Evolutionary conservation across 2,797 vertebrate species (phyloP), one percentile per base, ranked within the genome.

Genomic region (Rhinella marina): DNA sequence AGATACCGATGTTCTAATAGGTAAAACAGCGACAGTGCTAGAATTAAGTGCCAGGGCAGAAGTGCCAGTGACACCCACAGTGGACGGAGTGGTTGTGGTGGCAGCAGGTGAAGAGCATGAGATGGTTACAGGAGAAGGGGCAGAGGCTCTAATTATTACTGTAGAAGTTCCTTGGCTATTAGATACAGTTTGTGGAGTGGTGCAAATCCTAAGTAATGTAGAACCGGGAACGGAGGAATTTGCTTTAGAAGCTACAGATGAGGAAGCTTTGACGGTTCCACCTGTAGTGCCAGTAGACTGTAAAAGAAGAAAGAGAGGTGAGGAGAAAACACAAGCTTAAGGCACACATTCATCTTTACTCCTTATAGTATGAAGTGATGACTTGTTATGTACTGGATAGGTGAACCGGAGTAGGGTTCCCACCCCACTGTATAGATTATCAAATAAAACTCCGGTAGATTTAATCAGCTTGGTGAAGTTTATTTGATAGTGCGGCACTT

Each of bases 251-350:
- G 87, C 92, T 91, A 93, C 85, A 91, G 89, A 91, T 68, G 88
- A 90, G 91, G 92, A 76, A 10, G 76, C 68, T 57, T 82, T 62
- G 86, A 92, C 90, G 90, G 92, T 91, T 90, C 13, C 94, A 52
- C 91, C 52, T 90, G 93, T 78, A 91, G 92, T 90, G 91, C 92
- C 88, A 92, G 92, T 73, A 90, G 93, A 84, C 95, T 96, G 91
- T 41, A 61, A 61, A 1, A 79, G 13, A 56, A 76, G 12, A 87
- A 32, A 86, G 32, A 66, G 0, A 41, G 21, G 16, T 9, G 19
- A 72, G 2, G 9, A 66, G 12, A 59, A 3, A 19, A 2, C 10
- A 64, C 11, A 64, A 12, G 25, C 11, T 64, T 11, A 8, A 11
- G n/a, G 2, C 41, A 41, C 32, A 21, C 61, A 10, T 23, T n/a